These are phyloP conservation scores for Ondatra zibethicus DNA, from an alignment of 2,113 vertebrate species.

Conservation along the genomic window DNA sequence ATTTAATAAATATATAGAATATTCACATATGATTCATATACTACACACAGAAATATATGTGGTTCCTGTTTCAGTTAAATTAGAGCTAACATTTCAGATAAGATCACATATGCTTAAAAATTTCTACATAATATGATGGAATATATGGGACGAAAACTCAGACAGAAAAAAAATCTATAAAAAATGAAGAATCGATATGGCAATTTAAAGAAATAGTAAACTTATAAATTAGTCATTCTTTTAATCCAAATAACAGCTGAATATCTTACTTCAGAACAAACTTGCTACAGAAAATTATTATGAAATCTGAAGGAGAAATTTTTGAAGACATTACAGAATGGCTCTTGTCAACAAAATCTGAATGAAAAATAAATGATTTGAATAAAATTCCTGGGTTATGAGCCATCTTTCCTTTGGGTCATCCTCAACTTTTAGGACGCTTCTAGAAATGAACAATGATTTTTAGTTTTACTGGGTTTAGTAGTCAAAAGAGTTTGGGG, in stretches of 20 bases:
- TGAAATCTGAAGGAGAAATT: not conserved
- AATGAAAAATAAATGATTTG: not conserved
- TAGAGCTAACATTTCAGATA: conserved; percentile 32
- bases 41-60: not conserved
- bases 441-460: not conserved
- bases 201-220: not conserved
- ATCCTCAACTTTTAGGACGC: not conserved
- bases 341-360: conserved; percentile 23
- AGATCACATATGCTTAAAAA: not conserved
- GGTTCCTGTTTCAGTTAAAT: not conserved
- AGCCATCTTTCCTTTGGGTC: not conserved
- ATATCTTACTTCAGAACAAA: conserved; percentile 37
- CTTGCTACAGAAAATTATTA: not conserved
- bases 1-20: not conserved
- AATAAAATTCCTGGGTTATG: conserved; percentile 10
- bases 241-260: not conserved
- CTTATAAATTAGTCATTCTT: conserved; percentile 2
- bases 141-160: not conserved
- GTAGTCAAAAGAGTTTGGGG: not conserved
- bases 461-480: not conserved
- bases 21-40: not conserved
- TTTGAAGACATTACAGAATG: not conserved
- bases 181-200: conserved; percentile 3
- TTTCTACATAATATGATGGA: not conserved
- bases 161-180: not conserved